Evolutionary conservation across 92 coral and sea anemone species (phyloP).

Genomic region (Paramuricea clavata): DNA sequence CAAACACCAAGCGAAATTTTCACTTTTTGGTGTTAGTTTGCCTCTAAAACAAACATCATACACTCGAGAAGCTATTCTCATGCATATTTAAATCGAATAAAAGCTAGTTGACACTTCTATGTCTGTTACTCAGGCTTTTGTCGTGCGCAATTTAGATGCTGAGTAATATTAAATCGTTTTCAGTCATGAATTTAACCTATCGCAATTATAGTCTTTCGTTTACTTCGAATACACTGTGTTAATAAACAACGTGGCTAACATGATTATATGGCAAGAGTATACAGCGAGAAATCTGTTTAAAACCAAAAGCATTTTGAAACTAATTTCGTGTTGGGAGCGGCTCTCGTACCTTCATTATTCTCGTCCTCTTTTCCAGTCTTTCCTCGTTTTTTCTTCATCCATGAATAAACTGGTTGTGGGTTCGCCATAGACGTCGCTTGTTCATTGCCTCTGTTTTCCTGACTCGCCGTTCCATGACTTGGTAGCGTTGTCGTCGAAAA

Average conservation of each 20-base stretch:
- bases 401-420: constrained; percentile 90
- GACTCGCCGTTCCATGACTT: constrained; percentile 31
- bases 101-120: not conserved
- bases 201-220: not conserved
- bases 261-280: not conserved
- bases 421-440: constrained; percentile 76
- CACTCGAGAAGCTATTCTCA: constrained; percentile 5
- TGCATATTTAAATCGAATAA: not conserved
- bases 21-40: not conserved
- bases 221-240: not conserved
- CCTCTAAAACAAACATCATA: not conserved
- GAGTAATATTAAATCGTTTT: not conserved
- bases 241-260: not conserved
- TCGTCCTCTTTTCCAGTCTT: constrained; percentile 35
- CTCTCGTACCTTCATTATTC: not conserved
- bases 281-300: not conserved
- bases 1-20: not conserved
- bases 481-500: constrained; percentile 45
- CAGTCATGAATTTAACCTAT: not conserved
- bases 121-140: not conserved
- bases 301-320: not conserved
- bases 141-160: not conserved
- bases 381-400: constrained; percentile 93
- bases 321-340: not conserved
- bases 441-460: constrained; percentile 36